Evolutionary conservation across 2,113 vertebrate genomes (phyloP).

Genomic region (Fulmarus glacialis): DNA sequence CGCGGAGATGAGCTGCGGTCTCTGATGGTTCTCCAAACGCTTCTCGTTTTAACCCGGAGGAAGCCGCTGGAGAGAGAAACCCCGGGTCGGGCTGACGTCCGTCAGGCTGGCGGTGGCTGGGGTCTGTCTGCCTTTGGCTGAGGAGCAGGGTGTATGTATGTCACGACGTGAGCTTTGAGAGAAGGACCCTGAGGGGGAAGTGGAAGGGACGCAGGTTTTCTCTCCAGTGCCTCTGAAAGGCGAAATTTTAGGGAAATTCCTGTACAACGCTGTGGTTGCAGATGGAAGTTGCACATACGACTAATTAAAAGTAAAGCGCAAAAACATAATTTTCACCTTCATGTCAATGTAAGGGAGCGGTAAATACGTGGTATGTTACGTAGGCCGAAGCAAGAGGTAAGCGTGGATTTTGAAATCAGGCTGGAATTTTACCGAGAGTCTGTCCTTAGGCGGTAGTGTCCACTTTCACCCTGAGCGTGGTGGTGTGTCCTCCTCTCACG

Average conservation of each 20-base stretch:
- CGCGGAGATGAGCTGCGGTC: not conserved
- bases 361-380: fast-evolving
- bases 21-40: not conserved
- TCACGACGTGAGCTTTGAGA: fast-evolving
- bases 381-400: not conserved
- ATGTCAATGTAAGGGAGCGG: not conserved
- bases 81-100: not conserved
- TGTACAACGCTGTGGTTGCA: fast-evolving
- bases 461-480: not conserved
- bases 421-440: not conserved
- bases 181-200: not conserved
- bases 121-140: not conserved
- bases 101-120: fast-evolving
- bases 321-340: not conserved
- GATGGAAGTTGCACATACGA: fast-evolving
- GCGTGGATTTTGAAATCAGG: not conserved
- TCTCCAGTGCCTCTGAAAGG: not conserved
- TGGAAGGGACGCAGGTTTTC: not conserved
- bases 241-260: not conserved
- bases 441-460: not conserved
- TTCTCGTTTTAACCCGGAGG: not conserved
- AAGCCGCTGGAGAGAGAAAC: not conserved
- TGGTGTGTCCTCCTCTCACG: not conserved
- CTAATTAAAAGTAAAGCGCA: not conserved
- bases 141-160: fast-evolving